Conservation (phyloP, 1,140 invertebrate genomes). For the Aporrectodea caliginosa region DNA sequence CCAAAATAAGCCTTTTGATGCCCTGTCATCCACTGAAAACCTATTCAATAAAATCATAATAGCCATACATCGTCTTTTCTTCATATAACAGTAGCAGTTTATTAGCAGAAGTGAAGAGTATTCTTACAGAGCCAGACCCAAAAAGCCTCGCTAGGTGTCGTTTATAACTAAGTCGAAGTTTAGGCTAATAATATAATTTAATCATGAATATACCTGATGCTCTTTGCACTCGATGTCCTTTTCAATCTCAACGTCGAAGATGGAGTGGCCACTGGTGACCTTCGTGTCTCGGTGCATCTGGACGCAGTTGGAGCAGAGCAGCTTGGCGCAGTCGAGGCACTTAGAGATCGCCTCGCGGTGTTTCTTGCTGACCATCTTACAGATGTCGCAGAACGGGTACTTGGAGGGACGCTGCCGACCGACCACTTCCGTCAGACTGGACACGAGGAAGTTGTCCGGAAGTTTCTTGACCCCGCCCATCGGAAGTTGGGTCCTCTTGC, state of each 20-base stretch:
- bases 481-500: conserved; percentile 55
- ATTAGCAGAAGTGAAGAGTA: no score
- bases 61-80: no score
- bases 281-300: conserved; percentile 53
- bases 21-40: no score
- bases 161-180: no score
- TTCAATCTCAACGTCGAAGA: conserved; percentile 57
- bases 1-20: no score
- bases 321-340: conserved; percentile 57
- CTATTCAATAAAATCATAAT: no score
- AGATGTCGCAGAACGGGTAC: conserved; percentile 56
- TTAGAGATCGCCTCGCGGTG: conserved; percentile 54
- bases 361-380: conserved; percentile 53
- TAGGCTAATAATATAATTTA: no score
- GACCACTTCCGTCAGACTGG: conserved; percentile 52
- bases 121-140: no score
- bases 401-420: conserved; percentile 43
- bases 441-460: conserved; percentile 57
- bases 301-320: conserved; percentile 54
- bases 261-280: conserved; percentile 52
- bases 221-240: conserved; percentile 57
- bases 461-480: conserved; percentile 57
- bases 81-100: no score
- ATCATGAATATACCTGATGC: conserved; percentile 42
- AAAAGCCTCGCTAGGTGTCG: no score